These are phyloP conservation scores for Drosophila kikkawai DNA, from an alignment of 1,140 invertebrate genomes.

Conservation along the genomic window DNA sequence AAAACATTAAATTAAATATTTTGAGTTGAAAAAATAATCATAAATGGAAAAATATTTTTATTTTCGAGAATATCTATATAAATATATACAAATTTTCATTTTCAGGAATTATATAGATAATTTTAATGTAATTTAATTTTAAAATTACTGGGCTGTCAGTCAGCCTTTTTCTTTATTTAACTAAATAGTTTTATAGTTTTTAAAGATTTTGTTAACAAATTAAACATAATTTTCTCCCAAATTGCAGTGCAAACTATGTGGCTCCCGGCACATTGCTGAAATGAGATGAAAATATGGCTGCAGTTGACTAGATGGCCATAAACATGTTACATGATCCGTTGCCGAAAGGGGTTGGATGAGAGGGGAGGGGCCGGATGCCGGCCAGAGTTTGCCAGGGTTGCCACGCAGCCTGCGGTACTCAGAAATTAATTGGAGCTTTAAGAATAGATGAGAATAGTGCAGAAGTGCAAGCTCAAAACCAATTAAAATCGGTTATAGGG, in stretches of 20 bases:
- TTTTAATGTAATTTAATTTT: too few relatives aligned
- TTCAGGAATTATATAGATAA: background rate
- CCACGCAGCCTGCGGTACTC: conserved; percentile 7
- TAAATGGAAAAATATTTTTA: too few relatives aligned
- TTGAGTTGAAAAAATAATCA: too few relatives aligned
- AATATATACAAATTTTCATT: background rate
- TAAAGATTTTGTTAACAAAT: background rate
- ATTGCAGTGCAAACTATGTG: conserved; percentile 27
- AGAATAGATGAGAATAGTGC: conserved; percentile 5
- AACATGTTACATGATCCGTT: conserved; percentile 48
- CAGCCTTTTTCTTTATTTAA: background rate
- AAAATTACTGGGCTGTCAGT: background rate
- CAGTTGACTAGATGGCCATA: conserved; percentile 42
- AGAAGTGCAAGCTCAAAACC: background rate
- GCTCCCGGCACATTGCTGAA: conserved; percentile 19
- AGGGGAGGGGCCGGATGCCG: background rate
- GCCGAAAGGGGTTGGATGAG: background rate
- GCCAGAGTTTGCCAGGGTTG: conserved; percentile 13
- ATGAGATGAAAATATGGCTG: conserved; percentile 47
- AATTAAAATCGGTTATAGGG: background rate
- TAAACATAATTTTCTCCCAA: background rate
- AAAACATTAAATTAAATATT: background rate
- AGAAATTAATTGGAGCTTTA: conserved; percentile 20
- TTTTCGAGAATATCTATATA: too few relatives aligned
- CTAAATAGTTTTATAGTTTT: too few relatives aligned